phyloP scores from a whole-genome alignment of 1,140 invertebrate genomes.

The Coelopa frigida region DNA sequence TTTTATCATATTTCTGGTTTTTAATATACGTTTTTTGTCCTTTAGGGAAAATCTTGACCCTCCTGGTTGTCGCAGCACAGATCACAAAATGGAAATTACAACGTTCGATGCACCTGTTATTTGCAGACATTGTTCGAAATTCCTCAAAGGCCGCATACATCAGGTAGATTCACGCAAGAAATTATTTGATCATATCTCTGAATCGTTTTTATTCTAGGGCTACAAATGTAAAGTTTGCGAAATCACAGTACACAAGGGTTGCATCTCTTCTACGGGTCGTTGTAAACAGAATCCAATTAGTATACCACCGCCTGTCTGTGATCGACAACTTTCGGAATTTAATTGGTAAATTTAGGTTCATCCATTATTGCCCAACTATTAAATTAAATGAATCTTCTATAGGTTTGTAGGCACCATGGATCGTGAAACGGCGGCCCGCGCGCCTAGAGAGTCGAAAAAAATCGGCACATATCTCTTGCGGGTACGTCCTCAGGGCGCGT shows the following conservation, averaged over 20 bases:
- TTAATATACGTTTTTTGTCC: conserved; percentile 15
- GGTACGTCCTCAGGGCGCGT: conserved; percentile 60
- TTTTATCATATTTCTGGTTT: conserved; percentile 10
- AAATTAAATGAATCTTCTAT: background rate
- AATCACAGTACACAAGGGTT: conserved; percentile 67
- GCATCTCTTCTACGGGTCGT: conserved; percentile 64
- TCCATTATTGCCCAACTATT: too few species aligned
- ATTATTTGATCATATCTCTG: too few species aligned
- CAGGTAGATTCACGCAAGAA: conserved; percentile 22
- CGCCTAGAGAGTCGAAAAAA: conserved; percentile 65
- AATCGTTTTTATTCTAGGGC: too few species aligned
- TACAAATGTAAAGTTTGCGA: conserved; percentile 70
- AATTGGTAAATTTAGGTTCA: too few species aligned
- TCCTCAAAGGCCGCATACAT: conserved; percentile 79
- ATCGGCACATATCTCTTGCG: conserved; percentile 86
- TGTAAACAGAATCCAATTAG: conserved; percentile 52
- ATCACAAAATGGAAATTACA: conserved; percentile 80
- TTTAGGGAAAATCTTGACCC: conserved; percentile 83
- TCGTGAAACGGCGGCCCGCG: conserved; percentile 70
- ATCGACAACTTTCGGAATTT: conserved; percentile 40
- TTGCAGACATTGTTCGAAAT: conserved; percentile 78
- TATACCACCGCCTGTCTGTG: conserved; percentile 49
- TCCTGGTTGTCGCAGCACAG: conserved; percentile 63
- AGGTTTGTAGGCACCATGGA: conserved; percentile 81
- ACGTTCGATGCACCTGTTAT: conserved; percentile 76